Base-by-base conservation (phyloP, 2,888 invertebrate genomes). In the Lypha dubia region DNA sequence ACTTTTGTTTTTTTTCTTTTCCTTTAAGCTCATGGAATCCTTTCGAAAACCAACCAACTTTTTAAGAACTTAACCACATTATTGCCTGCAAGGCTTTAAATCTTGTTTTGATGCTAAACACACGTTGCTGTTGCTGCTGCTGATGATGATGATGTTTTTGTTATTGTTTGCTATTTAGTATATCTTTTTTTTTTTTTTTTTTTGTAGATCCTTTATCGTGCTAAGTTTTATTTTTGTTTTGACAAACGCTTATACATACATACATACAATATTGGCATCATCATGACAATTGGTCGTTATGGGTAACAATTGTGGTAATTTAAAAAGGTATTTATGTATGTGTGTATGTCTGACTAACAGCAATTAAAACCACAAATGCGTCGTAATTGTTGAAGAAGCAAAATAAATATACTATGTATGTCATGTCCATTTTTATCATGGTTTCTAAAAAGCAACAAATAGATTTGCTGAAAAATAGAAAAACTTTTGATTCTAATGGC, bases 201-300 rank as follows among this genome's bases (percentile, higher is more conserved):
- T 75, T 8, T 32, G n/a, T 67, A 20, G 32, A 28, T 22, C 13
- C 17, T 35, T 32, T 56, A 32, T 32, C 20, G 4, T 24, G 38
- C 22, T 35, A 11, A 7, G 65, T 9, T 74, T n/a, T 80, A 22
- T 68, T 75, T 51, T 58, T 63, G 58, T 63, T 74, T 70, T 75
- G 73, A 65, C 77, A 70, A 65, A 62, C 24, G 58, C 77, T 68
- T 41, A 53, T 58, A n/a, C n/a, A n/a, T n/a, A n/a, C n/a, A n/a
- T n/a, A n/a, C n/a, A n/a, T n/a, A n/a, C n/a, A n/a, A n/a, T n/a
- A 58, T 80, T 60, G 65, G 46, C 35, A 56, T 75, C 65, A 41
- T 82, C 82, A 53, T 82, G 81, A 22, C 70, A 75, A 82, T 82
- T 65, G 73, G 74, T 79, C 71, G 74, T 79, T 74, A 82, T 65